phyloP scores from a whole-genome alignment of 2,113 vertebrate species.

The Channa maculata region DNA sequence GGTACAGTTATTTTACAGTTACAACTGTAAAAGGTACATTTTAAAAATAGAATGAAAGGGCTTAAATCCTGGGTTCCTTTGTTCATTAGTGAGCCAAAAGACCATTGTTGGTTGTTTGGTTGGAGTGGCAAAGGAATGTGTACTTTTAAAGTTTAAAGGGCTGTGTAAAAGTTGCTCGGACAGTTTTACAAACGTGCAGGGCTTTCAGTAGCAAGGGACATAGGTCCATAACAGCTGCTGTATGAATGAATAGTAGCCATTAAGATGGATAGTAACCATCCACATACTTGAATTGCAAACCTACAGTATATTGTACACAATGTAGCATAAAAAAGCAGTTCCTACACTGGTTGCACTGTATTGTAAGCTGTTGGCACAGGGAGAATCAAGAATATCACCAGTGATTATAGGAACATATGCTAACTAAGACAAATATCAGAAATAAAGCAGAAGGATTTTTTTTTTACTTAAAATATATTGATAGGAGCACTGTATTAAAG shows the following conservation, averaged over 20 bases:
- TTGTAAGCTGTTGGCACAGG: not conserved
- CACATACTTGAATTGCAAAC: too few relatives aligned
- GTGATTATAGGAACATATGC: not conserved
- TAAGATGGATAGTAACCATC: not conserved
- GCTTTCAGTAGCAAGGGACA: not conserved
- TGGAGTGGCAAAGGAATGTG: constrained; percentile 23
- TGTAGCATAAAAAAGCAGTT: not conserved
- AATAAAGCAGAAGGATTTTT: not conserved
- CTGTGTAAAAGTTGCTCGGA: constrained; percentile 15
- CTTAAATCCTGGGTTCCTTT: not conserved
- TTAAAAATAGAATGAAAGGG: too few relatives aligned
- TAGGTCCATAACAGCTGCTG: not conserved
- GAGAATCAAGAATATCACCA: not conserved
- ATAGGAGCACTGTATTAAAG: not conserved
- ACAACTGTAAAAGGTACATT: too few relatives aligned
- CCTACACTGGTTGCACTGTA: not conserved
- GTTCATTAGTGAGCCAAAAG: not conserved
- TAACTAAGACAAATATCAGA: not conserved
- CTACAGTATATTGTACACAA: not conserved
- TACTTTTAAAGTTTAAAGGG: constrained; percentile 10
- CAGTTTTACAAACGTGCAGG: not conserved
- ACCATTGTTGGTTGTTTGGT: constrained; percentile 7
- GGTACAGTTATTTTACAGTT: too few relatives aligned
- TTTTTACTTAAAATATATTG: not conserved
- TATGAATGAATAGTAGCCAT: not conserved